Base-by-base conservation (phyloP, 1,140 invertebrate species). In the Drosophila suzukii region DNA sequence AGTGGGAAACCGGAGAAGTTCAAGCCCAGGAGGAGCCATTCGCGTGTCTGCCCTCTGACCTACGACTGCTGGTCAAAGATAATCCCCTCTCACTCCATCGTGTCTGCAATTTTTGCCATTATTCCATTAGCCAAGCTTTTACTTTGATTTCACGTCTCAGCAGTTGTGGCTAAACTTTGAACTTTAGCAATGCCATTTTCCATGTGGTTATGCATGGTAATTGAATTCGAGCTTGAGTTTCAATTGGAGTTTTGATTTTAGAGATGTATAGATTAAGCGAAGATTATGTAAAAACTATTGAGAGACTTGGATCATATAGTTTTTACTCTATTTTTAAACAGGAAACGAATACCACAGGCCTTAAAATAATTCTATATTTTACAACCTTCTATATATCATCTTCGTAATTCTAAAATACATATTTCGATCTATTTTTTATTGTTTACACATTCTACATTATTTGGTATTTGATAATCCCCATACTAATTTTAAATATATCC, bases 11-110 rank as follows among this genome's bases (percentile, higher is more conserved):
- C 15, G 50, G 4, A 36, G 49, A 44, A 47, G 43, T 32, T 11
- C 10, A 34, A 39, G 38, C 6, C 58, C 53, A 46, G 50, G 5
- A 75, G 71, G 17, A 60, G 32, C 38, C 47, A 65, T 60, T 71
- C 78, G 78, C 78, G 79, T 85, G 83, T 75, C 47, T 82, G 66
- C 68, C 68, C 83, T 88, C 61, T 88, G 79, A 79, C 83, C 83
- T 83, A 56, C 88, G 54, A 24, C 38, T 51, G 38, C 38, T 32
- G 17, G 17, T 8, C 46, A 60, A 11, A 43, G 43, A 47, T 67
- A 46, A 13, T 36, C 51, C 41, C 20, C 1, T 3, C 50, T 24
- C 44, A 58, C 27, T 13, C 20, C 47, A n/a, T 12, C 6, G n/a
- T 30, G 60, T 57, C 70, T 83, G 60, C 60, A 66, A 67, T 75